Base-by-base conservation (phyloP, 2,888 invertebrate species). In the Meghimatium bilineatum region DNA sequence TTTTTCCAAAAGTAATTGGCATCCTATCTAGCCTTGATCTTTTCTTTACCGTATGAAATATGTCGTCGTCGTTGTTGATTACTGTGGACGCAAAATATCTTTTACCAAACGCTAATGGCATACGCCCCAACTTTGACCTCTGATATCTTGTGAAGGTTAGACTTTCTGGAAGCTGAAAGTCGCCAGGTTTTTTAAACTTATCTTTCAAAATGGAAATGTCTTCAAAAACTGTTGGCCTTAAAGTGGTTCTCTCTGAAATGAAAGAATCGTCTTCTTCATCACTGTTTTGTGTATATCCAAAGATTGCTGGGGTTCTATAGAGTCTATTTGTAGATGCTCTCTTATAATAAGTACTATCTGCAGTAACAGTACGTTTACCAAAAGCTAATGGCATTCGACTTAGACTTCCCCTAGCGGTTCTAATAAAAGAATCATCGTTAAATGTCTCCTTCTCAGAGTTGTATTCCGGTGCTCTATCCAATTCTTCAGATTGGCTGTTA, bases 81-180 rank as follows among this genome's bases (percentile, higher is more conserved):
- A 29, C 29, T 29, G 5, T 23, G 14, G 63, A 63, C 8, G n/a
- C 5, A 5, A 10, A n/a, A 63, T 63, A 29, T 63, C 63, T 63
- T 63, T 63, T 63, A n/a, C 63, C 63, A 63, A 63, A 63, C 5
- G 63, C n/a, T 29, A 63, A 23, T 63, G 63, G 63, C 63, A 63
- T 63, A 6, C 63, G 63, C 8, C 14, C 69, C 17, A 34, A 26
- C 36, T 69, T 69, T 69, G 69, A 69, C 26, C 69, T 69, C 34
- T 36, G 20, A 36, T 34, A 10, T 34, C 69, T 34, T 5, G 34
- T 32, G 34, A 34, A 34, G 36, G 1, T 34, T 32, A 12, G 10
- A 29, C 36, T 69, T 3, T 69, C 69, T 20, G 20, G 36, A 36
- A 69, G 3, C 26, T n/a, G 26, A 8, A 26, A 63, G 14, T 63